A percentile compares a stretch with the other conserved stretches of the same genome.
phyloP scores from a whole-genome alignment of 2,113 vertebrate species.

The Sylvilagus bachmani region DNA sequence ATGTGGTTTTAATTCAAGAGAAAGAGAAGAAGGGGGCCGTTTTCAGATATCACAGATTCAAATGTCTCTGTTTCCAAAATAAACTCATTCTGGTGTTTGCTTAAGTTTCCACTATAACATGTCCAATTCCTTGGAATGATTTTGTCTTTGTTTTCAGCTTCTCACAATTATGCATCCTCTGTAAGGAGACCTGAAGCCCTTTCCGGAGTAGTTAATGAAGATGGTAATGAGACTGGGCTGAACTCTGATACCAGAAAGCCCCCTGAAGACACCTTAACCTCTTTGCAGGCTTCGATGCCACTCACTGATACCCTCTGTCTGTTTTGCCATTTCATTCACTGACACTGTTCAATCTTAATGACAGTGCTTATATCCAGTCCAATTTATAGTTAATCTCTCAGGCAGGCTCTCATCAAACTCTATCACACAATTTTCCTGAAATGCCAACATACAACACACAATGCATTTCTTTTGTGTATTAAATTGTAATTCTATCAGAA shows the following conservation, averaged over 20 bases:
- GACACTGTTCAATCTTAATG: slow-evolving; percentile 69
- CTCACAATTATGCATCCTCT: neutral
- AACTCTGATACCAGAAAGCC: slow-evolving; percentile 31
- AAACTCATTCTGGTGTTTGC: neutral
- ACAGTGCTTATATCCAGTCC: slow-evolving; percentile 35
- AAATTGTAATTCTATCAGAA: slow-evolving; percentile 70
- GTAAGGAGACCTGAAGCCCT: neutral
- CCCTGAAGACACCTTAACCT: neutral
- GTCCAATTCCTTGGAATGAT: neutral
- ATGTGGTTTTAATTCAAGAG: neutral
- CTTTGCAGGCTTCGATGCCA: neutral
- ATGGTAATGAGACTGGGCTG: slow-evolving; percentile 63
- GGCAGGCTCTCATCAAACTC: slow-evolving; percentile 51
- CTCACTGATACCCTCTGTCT: neutral
- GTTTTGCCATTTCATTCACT: neutral
- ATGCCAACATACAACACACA: slow-evolving; percentile 28
- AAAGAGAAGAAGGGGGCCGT: neutral
- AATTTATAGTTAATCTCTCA: slow-evolving; percentile 67
- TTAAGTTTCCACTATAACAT: neutral
- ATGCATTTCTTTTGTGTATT: slow-evolving; percentile 57
- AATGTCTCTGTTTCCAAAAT: neutral
- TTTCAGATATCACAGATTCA: neutral
- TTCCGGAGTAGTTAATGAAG: slow-evolving; percentile 61
- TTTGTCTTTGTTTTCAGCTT: slow-evolving; percentile 35
- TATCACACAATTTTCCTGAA: slow-evolving; percentile 57